Conservation (phyloP, 2,113 vertebrate genomes). For the Helogale parvula region DNA sequence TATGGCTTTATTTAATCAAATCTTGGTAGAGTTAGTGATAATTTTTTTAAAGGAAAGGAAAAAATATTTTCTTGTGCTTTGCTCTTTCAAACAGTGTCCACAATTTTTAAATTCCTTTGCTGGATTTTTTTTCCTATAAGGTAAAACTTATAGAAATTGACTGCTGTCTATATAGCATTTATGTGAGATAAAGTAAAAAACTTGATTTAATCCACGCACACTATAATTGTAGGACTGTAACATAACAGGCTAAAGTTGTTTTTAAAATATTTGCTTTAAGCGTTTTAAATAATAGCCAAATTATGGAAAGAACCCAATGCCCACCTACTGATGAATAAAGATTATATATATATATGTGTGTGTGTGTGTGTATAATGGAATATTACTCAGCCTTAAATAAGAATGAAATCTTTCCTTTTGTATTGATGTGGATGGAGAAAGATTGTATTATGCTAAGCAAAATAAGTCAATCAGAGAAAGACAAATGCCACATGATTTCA, state of each 20-base stretch:
- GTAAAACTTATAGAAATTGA: background rate
- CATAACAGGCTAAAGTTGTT: background rate
- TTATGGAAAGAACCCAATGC: too few species aligned
- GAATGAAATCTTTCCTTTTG: too few species aligned
- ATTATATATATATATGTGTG: too few species aligned
- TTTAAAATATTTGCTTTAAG: background rate
- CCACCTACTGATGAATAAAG: too few species aligned
- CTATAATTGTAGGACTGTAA: constrained; percentile 36
- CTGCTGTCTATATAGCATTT: constrained; percentile 53
- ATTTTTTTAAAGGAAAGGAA: background rate
- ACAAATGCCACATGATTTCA: too few species aligned
- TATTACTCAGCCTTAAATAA: too few species aligned
- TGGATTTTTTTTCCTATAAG: too few species aligned
- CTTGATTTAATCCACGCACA: background rate
- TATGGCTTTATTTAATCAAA: constrained; percentile 57
- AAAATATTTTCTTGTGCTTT: background rate
- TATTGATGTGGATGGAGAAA: too few species aligned
- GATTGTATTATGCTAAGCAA: too few species aligned
- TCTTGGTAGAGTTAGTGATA: background rate
- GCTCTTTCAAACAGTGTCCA: constrained; percentile 49
- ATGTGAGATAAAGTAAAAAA: constrained; percentile 28
- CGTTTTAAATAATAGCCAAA: too few species aligned
- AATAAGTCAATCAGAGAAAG: too few species aligned
- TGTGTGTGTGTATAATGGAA: too few species aligned
- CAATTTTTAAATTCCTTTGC: constrained; percentile 55